These are phyloP conservation scores for Parus major DNA, from an alignment of 2,113 vertebrate genomes.

Conservation along the genomic window DNA sequence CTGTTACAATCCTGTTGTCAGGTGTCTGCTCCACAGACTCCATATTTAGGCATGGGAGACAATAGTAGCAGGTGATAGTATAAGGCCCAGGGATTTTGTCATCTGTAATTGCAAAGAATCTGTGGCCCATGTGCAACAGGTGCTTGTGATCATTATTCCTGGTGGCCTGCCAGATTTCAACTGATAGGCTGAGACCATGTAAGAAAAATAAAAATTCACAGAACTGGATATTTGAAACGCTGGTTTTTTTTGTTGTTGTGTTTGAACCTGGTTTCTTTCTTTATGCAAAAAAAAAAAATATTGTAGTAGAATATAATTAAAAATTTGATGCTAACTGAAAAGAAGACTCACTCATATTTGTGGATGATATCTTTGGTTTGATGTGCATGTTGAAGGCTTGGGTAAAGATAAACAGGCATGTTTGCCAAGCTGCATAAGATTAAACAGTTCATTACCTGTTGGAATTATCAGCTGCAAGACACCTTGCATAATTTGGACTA, in stretches of 20 bases:
- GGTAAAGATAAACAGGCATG: slow-evolving; percentile 12
- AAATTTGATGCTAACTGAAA: background rate
- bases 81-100: background rate
- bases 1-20: background rate
- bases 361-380: background rate
- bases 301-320: background rate
- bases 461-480: slow-evolving; percentile 45
- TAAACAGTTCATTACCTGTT: slow-evolving; percentile 50
- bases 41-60: fast-evolving
- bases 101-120: background rate
- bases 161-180: background rate
- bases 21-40: background rate
- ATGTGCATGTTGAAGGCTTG: background rate
- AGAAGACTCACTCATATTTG: background rate
- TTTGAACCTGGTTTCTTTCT: background rate
- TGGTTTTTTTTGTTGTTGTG: background rate
- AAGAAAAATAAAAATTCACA: background rate
- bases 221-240: background rate
- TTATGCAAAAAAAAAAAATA: background rate
- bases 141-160: background rate
- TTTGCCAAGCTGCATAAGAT: slow-evolving; percentile 28
- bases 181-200: background rate
- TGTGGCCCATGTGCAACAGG: background rate
- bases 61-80: fast-evolving
- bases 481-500: slow-evolving; percentile 23